Percentiles rank a stretch among this genome's conserved stretches.
Evolutionary conservation across 1,140 invertebrate species (phyloP).

Genomic region (Diprion similis): DNA sequence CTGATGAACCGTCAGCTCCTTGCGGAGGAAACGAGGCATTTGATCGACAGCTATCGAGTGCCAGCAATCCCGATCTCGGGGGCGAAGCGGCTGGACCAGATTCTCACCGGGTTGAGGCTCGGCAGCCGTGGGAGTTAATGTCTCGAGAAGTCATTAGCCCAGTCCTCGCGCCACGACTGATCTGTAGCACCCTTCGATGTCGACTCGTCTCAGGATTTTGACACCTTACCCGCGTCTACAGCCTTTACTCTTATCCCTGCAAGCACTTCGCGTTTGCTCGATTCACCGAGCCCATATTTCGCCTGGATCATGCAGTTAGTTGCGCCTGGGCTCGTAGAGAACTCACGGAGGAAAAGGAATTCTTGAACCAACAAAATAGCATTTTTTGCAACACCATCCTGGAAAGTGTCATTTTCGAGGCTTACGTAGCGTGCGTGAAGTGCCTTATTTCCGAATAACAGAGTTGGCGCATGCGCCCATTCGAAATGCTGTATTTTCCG

Average conservation of each 20-base stretch:
- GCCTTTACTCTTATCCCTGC: neutral
- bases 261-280: too few relatives aligned
- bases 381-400: too few relatives aligned
- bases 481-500: too few relatives aligned
- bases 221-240: neutral
- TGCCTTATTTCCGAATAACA: too few relatives aligned
- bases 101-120: neutral
- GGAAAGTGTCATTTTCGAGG: too few relatives aligned
- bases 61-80: neutral
- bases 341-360: neutral
- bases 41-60: slow-evolving; percentile 3
- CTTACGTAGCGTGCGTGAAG: too few relatives aligned
- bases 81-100: neutral
- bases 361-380: too few relatives aligned
- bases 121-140: neutral
- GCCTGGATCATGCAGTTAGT: too few relatives aligned
- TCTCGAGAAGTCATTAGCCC: neutral
- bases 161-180: neutral
- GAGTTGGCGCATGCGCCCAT: too few relatives aligned
- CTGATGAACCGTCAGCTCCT: neutral
- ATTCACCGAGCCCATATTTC: too few relatives aligned
- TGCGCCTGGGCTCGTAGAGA: neutral
- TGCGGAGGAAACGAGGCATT: neutral
- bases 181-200: neutral
- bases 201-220: neutral